Evolutionary conservation across 2,888 invertebrate species (phyloP), one percentile per base, ranked within the genome.

Genomic region (Tortrix viridana): DNA sequence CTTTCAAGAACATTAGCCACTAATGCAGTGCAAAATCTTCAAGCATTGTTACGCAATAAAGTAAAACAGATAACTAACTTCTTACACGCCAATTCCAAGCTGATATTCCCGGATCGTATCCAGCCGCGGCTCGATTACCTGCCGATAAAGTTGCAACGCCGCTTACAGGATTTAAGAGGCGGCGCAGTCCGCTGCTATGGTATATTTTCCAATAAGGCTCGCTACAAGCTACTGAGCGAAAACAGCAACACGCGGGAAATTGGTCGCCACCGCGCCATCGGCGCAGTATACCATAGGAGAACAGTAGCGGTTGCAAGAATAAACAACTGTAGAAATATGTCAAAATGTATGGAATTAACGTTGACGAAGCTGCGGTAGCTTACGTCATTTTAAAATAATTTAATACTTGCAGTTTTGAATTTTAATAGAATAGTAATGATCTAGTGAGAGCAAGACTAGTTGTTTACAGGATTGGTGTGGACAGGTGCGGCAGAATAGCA

Each of bases 181-280:
- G 20, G 53, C 22, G 41, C 20, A 41, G 32, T 14, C 50, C 22
- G 32, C 32, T 18, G 12, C 53, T 38, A 41, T 53, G 41, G 53
- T 53, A 16, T 50, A 19, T 52, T 53, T 53, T 53, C 53, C 53
- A 53, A 53, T 53, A 53, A 53, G 22, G 53, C 22, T n/a, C 50
- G 50, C 14, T 32, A 19, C 26, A 14, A 32, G 18, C 12, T 49
- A 26, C 16, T 5, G 26, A 12, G 32, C 12, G 7, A 37, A 41
- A 37, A 37, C 50, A 37, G 50, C 38, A 16, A 22, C 20, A 41
- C 38, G 22, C 41, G 41, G 50, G 38, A 38, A 53, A 53, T 53
- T 38, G 38, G 38, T 41, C 38, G 41, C 38, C 14, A 16, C 7
- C 32, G 20, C n/a, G 22, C 41, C 6, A 37, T 22, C 22, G 5